Conservation (phyloP, 2,797 vertebrate genomes). For the Notamacropus eugenii region DNA sequence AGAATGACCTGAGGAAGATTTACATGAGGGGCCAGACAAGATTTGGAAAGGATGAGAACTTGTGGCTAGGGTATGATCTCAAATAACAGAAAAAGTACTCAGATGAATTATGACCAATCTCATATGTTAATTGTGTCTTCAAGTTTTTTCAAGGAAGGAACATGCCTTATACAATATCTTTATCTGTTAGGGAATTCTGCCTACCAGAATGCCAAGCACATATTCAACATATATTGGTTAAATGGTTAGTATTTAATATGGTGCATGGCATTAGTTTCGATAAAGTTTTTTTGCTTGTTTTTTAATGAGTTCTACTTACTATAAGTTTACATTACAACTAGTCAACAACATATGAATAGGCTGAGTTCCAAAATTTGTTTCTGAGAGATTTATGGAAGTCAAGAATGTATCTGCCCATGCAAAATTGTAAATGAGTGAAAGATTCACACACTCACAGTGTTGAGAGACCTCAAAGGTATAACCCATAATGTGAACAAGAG, state of each 20-base stretch:
- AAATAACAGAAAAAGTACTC: neutral
- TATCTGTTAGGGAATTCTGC: neutral
- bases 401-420: slow-evolving; percentile 16
- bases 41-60: neutral
- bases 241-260: neutral
- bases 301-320: neutral
- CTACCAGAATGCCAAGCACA: neutral
- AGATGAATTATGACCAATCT: neutral
- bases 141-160: neutral
- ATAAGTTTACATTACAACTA: neutral
- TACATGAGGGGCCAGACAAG: neutral
- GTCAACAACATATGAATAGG: neutral
- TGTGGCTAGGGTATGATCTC: neutral
- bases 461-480: neutral
- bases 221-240: neutral
- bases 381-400: slow-evolving; percentile 36
- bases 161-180: neutral
- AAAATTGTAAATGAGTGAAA: slow-evolving; percentile 20
- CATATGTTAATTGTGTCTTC: neutral
- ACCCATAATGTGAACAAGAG: neutral
- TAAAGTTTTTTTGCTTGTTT: neutral
- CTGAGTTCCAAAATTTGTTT: slow-evolving; percentile 13
- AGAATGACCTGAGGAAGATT: neutral
- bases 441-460: neutral
- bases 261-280: neutral